phyloP scores from a whole-genome alignment of 2,113 vertebrate species.

The Saccopteryx bilineata region DNA sequence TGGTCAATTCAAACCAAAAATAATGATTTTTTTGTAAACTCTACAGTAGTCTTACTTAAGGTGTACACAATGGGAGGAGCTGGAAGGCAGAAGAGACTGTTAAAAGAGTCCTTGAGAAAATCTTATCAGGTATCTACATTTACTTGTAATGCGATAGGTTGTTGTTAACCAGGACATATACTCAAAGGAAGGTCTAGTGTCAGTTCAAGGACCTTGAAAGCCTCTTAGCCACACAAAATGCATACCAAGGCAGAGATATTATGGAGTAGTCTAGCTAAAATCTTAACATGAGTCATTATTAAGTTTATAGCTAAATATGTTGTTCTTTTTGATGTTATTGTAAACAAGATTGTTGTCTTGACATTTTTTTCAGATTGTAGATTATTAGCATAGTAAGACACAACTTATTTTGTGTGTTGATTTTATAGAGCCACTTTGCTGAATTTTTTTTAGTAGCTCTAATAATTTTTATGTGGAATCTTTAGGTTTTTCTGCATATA shows the following conservation, averaged over 20 bases:
- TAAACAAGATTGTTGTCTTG: neutral
- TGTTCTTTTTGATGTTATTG: neutral
- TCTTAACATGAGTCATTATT: neutral
- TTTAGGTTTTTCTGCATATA: neutral
- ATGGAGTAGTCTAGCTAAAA: neutral
- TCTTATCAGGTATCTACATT: neutral
- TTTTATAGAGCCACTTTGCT: neutral
- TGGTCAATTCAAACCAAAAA: neutral
- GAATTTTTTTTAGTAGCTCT: neutral
- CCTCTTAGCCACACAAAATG: neutral
- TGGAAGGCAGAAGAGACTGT: neutral
- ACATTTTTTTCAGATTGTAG: neutral
- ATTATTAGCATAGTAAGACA: neutral
- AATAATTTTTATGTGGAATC: neutral
- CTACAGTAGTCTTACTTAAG: neutral
- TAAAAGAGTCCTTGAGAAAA: neutral
- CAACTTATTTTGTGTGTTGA: neutral
- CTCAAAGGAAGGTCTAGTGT: neutral
- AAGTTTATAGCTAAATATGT: neutral
- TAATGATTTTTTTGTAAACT: neutral
- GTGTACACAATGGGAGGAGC: neutral
- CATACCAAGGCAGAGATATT: neutral
- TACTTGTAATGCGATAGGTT: neutral
- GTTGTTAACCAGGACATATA: neutral
- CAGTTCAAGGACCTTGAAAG: neutral